Evolutionary conservation across 2,888 invertebrate species (phyloP).

Genomic region (Drosophila subquinaria): DNA sequence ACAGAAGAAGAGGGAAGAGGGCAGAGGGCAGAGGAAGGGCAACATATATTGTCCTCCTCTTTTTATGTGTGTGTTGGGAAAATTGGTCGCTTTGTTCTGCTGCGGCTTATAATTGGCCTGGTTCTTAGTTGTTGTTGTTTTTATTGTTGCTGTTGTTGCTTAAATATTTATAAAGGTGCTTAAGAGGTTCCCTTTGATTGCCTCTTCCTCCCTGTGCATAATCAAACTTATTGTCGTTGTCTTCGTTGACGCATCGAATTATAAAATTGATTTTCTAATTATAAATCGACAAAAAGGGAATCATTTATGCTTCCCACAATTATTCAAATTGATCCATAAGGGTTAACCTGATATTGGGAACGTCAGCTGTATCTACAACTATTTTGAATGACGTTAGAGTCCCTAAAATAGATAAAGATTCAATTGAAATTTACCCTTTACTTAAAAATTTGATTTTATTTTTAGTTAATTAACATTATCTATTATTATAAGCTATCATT

Average conservation of each 20-base stretch:
- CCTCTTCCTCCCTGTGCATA: not conserved
- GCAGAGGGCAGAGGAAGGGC: not conserved
- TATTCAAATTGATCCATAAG: slow-evolving; percentile 5
- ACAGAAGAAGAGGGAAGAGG: not conserved
- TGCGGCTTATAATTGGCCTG: slow-evolving; percentile 59
- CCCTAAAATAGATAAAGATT: not conserved
- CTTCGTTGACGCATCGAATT: slow-evolving; percentile 24
- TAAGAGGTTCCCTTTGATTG: slow-evolving; percentile 23
- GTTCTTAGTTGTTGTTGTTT: slow-evolving; percentile 29
- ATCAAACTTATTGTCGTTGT: not conserved
- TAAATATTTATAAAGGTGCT: slow-evolving; percentile 68
- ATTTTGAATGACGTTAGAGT: not conserved
- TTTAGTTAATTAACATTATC: too few relatives aligned
- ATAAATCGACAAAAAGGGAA: slow-evolving; percentile 30
- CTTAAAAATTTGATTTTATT: too few relatives aligned
- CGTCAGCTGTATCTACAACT: not conserved
- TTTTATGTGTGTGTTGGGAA: not conserved
- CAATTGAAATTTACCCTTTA: too few relatives aligned
- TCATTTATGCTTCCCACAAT: not conserved
- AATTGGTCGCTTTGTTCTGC: slow-evolving; percentile 19
- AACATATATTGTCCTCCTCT: slow-evolving; percentile 1
- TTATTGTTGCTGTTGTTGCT: slow-evolving; percentile 25
- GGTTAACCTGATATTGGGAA: not conserved
- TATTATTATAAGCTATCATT: too few relatives aligned
- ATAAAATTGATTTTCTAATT: slow-evolving; percentile 63